Base-by-base conservation (phyloP, 2,797 vertebrate species). In the Fringilla coelebs region DNA sequence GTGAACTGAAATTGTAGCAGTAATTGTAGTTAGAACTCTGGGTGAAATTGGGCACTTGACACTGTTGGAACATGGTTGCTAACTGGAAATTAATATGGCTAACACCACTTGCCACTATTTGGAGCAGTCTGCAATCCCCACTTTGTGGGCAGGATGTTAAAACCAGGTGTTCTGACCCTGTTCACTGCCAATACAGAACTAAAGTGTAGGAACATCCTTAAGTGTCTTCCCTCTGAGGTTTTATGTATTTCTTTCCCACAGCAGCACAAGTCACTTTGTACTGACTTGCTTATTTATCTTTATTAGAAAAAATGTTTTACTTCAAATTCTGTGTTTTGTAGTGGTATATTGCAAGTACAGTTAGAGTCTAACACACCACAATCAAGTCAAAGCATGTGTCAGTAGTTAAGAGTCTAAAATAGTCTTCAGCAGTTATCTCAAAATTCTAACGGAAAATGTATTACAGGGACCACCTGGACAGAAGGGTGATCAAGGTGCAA, bases 401-500 rank as follows among this genome's bases (percentile, higher is more conserved):
- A 32, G 45, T 73, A 55, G 10, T n/a, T 86, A 75, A 57, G 48
- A 55, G 9, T 72, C 61, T 84, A 49, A 54, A 72, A 62, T 14
- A 62, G 10, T 78, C 62, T 75, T 90, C 48, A 52, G 9, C 31
- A 58, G 4, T 34, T 88, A 28, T 79, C 77, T 94, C 52, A 74
- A 66, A 51, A 34, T n/a, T 74, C 55, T 73, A 40, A 29, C 60
- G 85, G 55, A 38, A 88, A 74, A 95, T 97, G 2, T 94, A 17
- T 96, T 98, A 65, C 97, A 99, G 99, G 99, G 99, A 22, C 99
- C 98, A 68, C 98, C 99, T 22, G 99, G 99, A 82, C 99, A 99
- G 97, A 99, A 99, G 96, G 99, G 99, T 72, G 99, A 99, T 70
- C 99, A 98, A 97, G 99, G 99, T 87, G 98, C 99, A 89, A 99